phyloP scores from a whole-genome alignment of 2,888 invertebrate species.

The Lepidochrysops patricia region DNA sequence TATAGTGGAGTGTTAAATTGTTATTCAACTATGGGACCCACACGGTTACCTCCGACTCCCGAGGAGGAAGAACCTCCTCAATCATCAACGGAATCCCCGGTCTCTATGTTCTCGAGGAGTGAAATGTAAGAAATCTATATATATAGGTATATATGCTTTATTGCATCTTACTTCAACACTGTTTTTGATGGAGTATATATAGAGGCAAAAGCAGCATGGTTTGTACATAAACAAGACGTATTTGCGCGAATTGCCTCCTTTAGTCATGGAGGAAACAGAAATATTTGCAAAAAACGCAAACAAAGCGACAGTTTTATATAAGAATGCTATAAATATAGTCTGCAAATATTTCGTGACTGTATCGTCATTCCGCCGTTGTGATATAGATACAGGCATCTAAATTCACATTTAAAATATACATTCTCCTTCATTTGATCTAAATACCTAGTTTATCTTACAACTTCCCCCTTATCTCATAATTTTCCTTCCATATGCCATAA shows the following conservation, averaged over 20 bases:
- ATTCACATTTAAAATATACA: no score
- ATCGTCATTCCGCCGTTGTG: neutral
- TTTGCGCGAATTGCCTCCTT: neutral
- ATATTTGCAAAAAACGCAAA: neutral
- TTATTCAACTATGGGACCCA: constrained; percentile 47
- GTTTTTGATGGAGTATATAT: no score
- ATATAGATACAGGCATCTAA: neutral
- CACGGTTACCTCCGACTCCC: constrained; percentile 57
- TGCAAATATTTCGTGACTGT: neutral
- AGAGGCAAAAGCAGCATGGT: no score
- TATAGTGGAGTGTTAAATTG: constrained; percentile 31
- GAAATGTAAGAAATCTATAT: constrained; percentile 52
- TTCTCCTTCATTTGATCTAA: no score
- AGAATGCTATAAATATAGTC: neutral
- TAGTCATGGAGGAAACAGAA: neutral
- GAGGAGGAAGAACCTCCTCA: constrained; percentile 55
- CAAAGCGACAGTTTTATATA: neutral
- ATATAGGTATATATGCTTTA: no score
- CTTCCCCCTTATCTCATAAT: no score
- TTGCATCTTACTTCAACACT: no score
- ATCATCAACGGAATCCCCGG: constrained; percentile 37
- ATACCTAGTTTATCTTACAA: no score
- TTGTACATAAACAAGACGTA: neutral
- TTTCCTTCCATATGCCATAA: no score
- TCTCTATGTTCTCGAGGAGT: constrained; percentile 34